Conservation (phyloP, 2,888 invertebrate species). For the Rhogogaster chlorosoma region DNA sequence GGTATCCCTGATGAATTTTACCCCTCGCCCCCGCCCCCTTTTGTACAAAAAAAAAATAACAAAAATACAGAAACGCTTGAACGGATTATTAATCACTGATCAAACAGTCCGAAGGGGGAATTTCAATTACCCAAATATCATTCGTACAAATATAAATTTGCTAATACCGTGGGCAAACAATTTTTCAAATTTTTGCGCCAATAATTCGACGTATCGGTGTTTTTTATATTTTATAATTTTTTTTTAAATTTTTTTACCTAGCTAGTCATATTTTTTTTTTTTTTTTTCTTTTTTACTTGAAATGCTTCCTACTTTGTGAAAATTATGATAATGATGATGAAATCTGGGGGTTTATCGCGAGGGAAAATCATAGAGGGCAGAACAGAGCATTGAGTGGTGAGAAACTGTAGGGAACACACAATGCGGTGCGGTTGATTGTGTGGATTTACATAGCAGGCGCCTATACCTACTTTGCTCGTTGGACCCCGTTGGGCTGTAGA, state of each 20-base stretch:
- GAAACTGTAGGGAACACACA: neutral
- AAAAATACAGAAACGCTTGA: conserved; percentile 1
- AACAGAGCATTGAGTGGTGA: conserved; percentile 8
- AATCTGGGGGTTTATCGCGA: neutral
- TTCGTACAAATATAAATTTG: neutral
- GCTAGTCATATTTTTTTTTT: neutral
- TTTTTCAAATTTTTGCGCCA: neutral
- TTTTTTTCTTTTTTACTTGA: neutral
- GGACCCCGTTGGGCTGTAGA: conserved; percentile 20
- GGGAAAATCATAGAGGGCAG: neutral
- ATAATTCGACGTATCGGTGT: neutral
- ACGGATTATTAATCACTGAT: neutral
- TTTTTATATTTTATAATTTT: neutral
- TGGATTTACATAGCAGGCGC: conserved; percentile 12
- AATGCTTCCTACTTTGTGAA: neutral
- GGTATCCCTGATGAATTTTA: neutral
- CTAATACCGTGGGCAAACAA: neutral
- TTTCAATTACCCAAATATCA: neutral
- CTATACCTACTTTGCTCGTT: neutral
- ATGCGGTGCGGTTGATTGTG: conserved; percentile 25
- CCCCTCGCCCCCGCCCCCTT: neutral
- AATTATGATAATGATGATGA: neutral
- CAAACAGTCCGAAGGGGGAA: neutral
- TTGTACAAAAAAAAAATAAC: neutral
- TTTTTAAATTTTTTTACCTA: neutral